phyloP scores from a whole-genome alignment of 2,797 vertebrate species.

The Neopelma chrysocephalum region DNA sequence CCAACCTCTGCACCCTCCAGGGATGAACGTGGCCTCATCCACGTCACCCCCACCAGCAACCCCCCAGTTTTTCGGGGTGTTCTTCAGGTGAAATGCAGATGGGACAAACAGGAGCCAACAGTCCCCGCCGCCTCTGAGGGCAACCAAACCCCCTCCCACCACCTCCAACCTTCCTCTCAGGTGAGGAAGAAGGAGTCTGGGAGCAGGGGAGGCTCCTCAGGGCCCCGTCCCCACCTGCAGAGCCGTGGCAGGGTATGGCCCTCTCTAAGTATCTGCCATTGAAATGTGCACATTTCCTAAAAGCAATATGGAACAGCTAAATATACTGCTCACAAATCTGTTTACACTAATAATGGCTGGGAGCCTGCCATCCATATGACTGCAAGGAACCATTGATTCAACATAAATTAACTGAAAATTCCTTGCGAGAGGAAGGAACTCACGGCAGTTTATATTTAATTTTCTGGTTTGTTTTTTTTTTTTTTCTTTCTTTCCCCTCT shows the following conservation, averaged over 20 bases:
- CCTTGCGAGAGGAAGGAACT: not conserved
- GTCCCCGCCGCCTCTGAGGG: rapidly evolving
- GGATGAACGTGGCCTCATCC: rapidly evolving
- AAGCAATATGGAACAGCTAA: conserved; percentile 74
- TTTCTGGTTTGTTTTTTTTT: not conserved
- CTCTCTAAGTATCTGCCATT: conserved; percentile 46
- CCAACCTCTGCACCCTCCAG: rapidly evolving
- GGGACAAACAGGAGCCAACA: rapidly evolving
- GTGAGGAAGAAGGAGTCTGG: not conserved
- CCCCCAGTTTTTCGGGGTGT: rapidly evolving
- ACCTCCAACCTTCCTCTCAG: rapidly evolving
- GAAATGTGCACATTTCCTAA: conserved; percentile 71
- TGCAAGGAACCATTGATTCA: conserved; percentile 42
- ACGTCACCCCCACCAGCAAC: not conserved
- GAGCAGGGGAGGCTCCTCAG: rapidly evolving
- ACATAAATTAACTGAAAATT: conserved; percentile 48
- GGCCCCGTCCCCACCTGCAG: conserved; percentile 43
- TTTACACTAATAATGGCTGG: conserved; percentile 73
- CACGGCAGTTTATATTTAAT: rapidly evolving
- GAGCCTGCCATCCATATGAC: conserved; percentile 74
- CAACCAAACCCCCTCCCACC: rapidly evolving
- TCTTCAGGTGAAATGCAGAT: too few species aligned
- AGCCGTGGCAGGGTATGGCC: conserved; percentile 71
- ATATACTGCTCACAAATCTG: conserved; percentile 75
- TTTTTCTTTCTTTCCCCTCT: rapidly evolving